Evolutionary conservation across 2,888 invertebrate genomes (phyloP), one percentile per base, ranked within the genome.

Genomic region (Lasioglossum morio): DNA sequence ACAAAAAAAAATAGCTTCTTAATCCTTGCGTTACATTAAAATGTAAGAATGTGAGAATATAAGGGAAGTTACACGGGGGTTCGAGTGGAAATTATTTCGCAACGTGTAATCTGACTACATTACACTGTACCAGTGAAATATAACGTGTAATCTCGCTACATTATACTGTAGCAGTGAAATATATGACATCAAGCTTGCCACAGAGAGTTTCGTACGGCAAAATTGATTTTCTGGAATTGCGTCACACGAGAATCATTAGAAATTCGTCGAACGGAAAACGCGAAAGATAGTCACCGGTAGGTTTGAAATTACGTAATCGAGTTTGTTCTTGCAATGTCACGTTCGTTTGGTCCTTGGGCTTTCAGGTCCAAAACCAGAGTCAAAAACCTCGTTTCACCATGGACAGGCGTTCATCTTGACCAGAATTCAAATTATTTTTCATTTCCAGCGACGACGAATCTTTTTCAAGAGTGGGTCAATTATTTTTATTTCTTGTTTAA

Each of bases 341-440:
- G 85, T 16, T 30, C 27, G 37, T 7, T 4, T 16, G 43, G 77
- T 77, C 72, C 81, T 72, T 23, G 70, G 46, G 16, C 34, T 34
- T 57, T 23, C 76, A 27, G 69, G 40, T n/a, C n/a, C n/a, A 34
- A 3, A 40, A 7, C 77, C 75, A 34, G 79, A 74, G 85, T 77
- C 79, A 73, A 81, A 78, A 79, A 79, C 85, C 73, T 46, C 69
- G 46, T 46, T 46, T 46, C 46, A 19, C 16, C 66, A 19, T 79
- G 63, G 48, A 16, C 16, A 19, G 46, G 16, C 46, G 30, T 75
- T 43, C n/a, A n/a, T n/a, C 79, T 46, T 34, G 74, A 53, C 30
- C 46, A 16, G n/a, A n/a, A n/a, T 27, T 30, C 14, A 30, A 30
- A 30, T 16, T 12, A 63, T 63, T 27, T 30, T 30, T 19, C 12